Conservation (phyloP, 2,113 vertebrate species). For the Sorex fumeus region DNA sequence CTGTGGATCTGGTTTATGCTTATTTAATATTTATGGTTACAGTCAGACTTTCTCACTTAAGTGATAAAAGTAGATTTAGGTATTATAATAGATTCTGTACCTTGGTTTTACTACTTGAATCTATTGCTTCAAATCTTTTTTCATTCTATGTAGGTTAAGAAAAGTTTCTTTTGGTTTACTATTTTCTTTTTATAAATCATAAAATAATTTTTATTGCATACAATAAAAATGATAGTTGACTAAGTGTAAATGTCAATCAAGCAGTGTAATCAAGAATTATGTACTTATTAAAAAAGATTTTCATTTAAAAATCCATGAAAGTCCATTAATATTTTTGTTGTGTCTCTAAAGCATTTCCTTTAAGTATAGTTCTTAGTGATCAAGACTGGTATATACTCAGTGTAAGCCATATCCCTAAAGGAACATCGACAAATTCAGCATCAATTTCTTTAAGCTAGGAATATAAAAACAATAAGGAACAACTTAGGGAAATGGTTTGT, state of each 20-base stretch:
- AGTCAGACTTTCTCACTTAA: neutral
- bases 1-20: conserved; percentile 70
- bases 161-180: conserved; percentile 68
- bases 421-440: conserved; percentile 17
- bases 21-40: conserved; percentile 80
- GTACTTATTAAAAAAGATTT: neutral
- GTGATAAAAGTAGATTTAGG: conserved; percentile 44
- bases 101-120: conserved; percentile 63
- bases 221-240: conserved; percentile 29
- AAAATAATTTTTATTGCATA: neutral
- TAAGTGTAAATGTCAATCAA: conserved; percentile 34
- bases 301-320: conserved; percentile 18
- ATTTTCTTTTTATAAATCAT: conserved; percentile 26
- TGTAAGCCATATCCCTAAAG: neutral
- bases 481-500: neutral
- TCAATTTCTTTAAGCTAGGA: conserved; percentile 16
- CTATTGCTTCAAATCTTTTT: conserved; percentile 81
- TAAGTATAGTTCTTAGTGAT: neutral
- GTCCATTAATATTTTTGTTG: neutral
- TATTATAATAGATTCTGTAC: conserved; percentile 79
- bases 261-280: neutral
- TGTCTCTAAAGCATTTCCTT: neutral
- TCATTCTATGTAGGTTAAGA: conserved; percentile 75
- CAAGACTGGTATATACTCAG: neutral
- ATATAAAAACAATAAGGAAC: neutral